Evolutionary conservation across 2,888 invertebrate genomes (phyloP).

Genomic region (Perizoma flavofasciatum): DNA sequence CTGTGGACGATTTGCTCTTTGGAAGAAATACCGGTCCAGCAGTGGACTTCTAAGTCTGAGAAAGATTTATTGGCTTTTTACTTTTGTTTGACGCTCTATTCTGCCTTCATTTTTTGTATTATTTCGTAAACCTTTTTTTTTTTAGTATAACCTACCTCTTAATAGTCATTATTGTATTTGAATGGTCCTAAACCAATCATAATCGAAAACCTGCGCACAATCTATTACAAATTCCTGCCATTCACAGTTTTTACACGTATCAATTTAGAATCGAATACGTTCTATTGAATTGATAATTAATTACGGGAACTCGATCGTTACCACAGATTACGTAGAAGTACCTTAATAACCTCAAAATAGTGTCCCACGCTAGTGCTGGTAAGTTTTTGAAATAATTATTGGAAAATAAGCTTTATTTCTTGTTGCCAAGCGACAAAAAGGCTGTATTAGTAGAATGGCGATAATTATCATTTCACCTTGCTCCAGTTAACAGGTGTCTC

Average conservation of each 20-base stretch:
- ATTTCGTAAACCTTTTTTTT: too few relatives aligned
- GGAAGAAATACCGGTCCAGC: too few relatives aligned
- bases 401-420: conserved; percentile 44
- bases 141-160: too few relatives aligned
- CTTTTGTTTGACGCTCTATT: too few relatives aligned
- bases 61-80: too few relatives aligned
- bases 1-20: too few relatives aligned
- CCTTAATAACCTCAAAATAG: conserved; percentile 61
- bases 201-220: conserved; percentile 31
- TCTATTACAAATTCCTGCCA: conserved; percentile 52
- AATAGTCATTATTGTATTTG: neutral
- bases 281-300: conserved; percentile 64
- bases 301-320: conserved; percentile 60
- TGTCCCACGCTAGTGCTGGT: conserved; percentile 62
- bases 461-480: conserved; percentile 73
- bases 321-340: conserved; percentile 19
- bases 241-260: conserved; percentile 56
- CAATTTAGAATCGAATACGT: conserved; percentile 55
- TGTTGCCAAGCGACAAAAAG: conserved; percentile 38
- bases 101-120: too few relatives aligned
- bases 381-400: conserved; percentile 13
- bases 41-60: too few relatives aligned
- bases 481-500: conserved; percentile 61
- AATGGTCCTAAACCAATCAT: conserved; percentile 10
- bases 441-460: conserved; percentile 36